Evolutionary conservation across 2,797 vertebrate species (phyloP), one percentile per base, ranked within the genome.

Genomic region (Diplodus puntazzo): DNA sequence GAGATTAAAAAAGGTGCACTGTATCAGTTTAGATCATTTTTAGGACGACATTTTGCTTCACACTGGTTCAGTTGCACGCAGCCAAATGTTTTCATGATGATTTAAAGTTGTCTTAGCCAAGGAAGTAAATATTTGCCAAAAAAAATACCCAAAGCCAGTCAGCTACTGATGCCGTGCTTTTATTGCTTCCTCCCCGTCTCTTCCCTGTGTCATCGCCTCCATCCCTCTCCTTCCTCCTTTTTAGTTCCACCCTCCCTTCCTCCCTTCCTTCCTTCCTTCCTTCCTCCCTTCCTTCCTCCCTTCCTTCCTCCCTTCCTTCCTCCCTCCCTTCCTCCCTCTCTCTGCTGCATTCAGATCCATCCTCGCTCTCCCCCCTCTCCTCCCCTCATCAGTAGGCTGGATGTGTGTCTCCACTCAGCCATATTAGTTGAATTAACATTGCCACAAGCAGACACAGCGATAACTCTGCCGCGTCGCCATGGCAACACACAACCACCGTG

Each of bases 371-470:
- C 49, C 25, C 49, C 27, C 5, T 30, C 27, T 27, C 27, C 27
- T 27, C 58, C 58, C 45, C 53, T 76, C 78, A 54, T 86, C 77
- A 75, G 72, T 45, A 72, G 59, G 34, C 65, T 59, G 74, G 45
- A 23, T 63, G 72, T 60, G 18, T 48, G 63, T 77, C 60, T 82
- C 73, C 83, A 23, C 82, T 91, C 73, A n/a, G 73, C 50, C 77
- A n/a, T 75, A 75, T 87, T 88, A 84, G 83, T 61, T 79, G 69
- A 87, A 87, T 87, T 88, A 87, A 83, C 73, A 77, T 83, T 49
- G 66, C 79, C 79, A 77, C 71, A 11, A 77, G 68, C 75, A 77
- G 68, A 69, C 49, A 43, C 64, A 3, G 65, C 49, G 2, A 59
- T 80, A 58, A 74, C 74, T 65, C 67, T 0, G 0, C 68, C 3